Conservation (phyloP, 2,113 vertebrate genomes). For the Oriolus oriolus region DNA sequence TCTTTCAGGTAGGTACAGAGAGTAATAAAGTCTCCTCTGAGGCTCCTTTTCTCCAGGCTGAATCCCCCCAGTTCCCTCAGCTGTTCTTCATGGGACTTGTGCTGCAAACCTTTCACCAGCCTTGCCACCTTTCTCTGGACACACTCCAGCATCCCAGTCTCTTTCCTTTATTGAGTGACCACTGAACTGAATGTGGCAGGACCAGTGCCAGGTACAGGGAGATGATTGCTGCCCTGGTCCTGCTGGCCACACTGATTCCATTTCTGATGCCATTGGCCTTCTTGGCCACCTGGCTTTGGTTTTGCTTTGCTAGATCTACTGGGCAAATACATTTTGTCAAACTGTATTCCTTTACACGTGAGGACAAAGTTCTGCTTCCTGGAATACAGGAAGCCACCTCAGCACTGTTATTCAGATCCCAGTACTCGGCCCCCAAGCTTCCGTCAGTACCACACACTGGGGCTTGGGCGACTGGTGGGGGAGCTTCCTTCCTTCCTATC, state of each 20-base stretch:
- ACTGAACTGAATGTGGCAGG: not conserved
- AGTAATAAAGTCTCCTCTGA: not conserved
- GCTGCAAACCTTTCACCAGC: not conserved
- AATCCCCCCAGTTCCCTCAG: not conserved
- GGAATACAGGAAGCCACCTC: not conserved
- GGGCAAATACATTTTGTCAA: not conserved
- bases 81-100: not conserved
- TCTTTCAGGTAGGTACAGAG: not conserved
- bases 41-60: not conserved
- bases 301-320: not conserved
- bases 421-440: not conserved
- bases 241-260: not conserved
- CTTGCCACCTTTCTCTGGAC: not conserved
- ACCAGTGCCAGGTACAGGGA: not conserved
- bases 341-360: not conserved
- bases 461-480: not conserved
- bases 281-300: not conserved
- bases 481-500: not conserved
- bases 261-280: not conserved
- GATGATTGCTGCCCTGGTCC: not conserved
- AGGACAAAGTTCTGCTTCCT: not conserved
- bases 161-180: not conserved
- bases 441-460: rapidly evolving
- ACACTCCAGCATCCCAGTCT: not conserved
- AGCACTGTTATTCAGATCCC: not conserved